Evolutionary conservation across 2,113 vertebrate genomes (phyloP).

Genomic region (Menidia beryllina): DNA sequence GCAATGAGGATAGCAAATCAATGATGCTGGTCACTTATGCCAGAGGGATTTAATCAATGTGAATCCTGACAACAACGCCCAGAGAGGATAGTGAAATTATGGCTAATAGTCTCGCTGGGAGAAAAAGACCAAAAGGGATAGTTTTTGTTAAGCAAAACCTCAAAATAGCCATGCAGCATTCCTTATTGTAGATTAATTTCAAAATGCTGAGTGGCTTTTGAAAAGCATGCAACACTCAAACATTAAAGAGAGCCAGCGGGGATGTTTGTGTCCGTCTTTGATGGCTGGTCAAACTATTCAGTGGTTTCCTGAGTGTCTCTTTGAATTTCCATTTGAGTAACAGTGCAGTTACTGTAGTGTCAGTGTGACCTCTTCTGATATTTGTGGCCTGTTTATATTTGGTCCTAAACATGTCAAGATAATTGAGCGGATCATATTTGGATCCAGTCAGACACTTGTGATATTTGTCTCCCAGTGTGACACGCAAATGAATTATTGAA

Average conservation of each 20-base stretch:
- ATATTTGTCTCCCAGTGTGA: slow-evolving; percentile 50
- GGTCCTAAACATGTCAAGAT: slow-evolving; percentile 70
- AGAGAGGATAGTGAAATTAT: slow-evolving; percentile 68
- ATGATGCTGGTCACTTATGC: slow-evolving; percentile 79
- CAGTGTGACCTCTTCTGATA: slow-evolving; percentile 68
- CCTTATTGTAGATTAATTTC: slow-evolving; percentile 22
- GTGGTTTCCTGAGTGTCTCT: slow-evolving; percentile 48
- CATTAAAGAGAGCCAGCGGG: slow-evolving; percentile 20
- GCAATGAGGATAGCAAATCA: slow-evolving; percentile 80
- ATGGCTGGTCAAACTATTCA: slow-evolving; percentile 43
- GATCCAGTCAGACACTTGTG: slow-evolving; percentile 35
- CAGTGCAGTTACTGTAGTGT: slow-evolving; percentile 55
- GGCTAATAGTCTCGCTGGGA: slow-evolving; percentile 60
- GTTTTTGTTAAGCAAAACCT: slow-evolving; percentile 34
- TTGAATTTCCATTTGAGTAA: slow-evolving; percentile 55
- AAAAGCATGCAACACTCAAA: slow-evolving; percentile 28
- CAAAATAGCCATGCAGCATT: slow-evolving; percentile 26
- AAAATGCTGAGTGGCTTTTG: slow-evolving; percentile 31
- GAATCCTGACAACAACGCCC: slow-evolving; percentile 71
- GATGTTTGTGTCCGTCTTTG: slow-evolving; percentile 21
- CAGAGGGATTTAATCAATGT: slow-evolving; percentile 79
- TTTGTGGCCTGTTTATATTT: slow-evolving; percentile 69
- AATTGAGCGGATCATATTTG: slow-evolving; percentile 70
- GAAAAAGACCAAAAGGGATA: slow-evolving; percentile 45
- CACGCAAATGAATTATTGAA: slow-evolving; percentile 59